These are phyloP conservation scores for Hydrochoerus hydrochaeris DNA, from an alignment of 2,113 vertebrate genomes.

Conservation along the genomic window DNA sequence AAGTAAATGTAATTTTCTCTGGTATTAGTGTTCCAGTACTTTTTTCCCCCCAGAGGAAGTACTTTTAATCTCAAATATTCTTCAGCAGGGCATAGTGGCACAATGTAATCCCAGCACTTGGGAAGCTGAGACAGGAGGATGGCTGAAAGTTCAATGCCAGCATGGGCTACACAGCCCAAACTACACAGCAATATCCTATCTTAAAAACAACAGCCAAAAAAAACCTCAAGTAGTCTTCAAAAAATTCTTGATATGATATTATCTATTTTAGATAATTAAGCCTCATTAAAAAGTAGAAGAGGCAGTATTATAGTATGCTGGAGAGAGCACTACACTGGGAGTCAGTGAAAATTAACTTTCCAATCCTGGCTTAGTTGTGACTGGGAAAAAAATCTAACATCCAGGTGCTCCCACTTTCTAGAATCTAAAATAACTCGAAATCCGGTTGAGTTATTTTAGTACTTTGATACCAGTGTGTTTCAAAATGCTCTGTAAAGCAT, in stretches of 20 bases:
- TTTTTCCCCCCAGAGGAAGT: not conserved
- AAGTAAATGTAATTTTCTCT: not conserved
- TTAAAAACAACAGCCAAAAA: not conserved
- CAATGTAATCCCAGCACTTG: not conserved
- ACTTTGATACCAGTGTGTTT: not conserved
- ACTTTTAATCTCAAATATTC: conserved; percentile 26
- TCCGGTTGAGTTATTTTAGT: too few relatives aligned
- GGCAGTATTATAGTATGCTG: not conserved
- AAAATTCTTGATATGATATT: conserved; percentile 33
- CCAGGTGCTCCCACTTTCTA: not conserved
- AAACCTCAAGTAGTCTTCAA: conserved; percentile 17
- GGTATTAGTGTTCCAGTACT: not conserved
- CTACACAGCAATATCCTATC: not conserved
- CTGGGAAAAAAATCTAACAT: not conserved
- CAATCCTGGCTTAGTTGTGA: not conserved
- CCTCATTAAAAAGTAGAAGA: not conserved
- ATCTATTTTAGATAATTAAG: conserved; percentile 18
- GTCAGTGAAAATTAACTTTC: conserved; percentile 26
- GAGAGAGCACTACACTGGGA: conserved; percentile 18
- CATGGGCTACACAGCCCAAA: not conserved
- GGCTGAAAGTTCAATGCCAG: not conserved
- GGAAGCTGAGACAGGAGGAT: not conserved
- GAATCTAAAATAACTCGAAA: not conserved
- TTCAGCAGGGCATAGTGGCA: not conserved
- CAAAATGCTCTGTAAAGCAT: conserved; percentile 36